Base-by-base conservation (phyloP, 2,797 vertebrate species). In the Semotilus atromaculatus region DNA sequence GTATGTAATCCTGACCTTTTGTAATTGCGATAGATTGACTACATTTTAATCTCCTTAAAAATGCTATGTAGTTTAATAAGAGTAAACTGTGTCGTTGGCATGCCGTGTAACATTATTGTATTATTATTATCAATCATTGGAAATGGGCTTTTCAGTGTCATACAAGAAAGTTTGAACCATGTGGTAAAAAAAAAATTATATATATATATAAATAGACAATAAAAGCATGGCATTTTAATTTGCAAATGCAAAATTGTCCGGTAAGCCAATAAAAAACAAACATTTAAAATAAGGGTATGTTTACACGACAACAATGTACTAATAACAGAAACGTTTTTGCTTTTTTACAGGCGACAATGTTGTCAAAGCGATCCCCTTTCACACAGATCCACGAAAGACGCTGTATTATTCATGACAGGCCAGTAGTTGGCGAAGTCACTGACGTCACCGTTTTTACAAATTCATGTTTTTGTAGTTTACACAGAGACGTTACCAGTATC, bases 1-100 rank as follows among this genome's bases (percentile, higher is more conserved):
- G 66, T 53, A 13, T 6, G 14, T 26, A 36, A 78, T 78, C n/a
- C 13, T 78, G 75, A 70, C 26, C 51, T 16, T 84, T 70, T 70
- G 36, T 60, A 68, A 77, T 58, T 77, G 36, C 2, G 6, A 43
- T n/a, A 13, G 64, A 68, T 77, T 7, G 10, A 58, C 29, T 48
- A 34, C 1, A 79, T 18, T 79, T 21, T 48, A 79, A 66, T 79
- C n/a, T 21, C 76, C 58, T 7, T 13, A 51, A 40, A 51, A 66
- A 51, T 74, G 8, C 75, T 40, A 23, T 77, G 48, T 34, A n/a
- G 10, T 38, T 66, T 76, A 68, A 53, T 48, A 7, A 29, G 1
- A 72, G 13, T 3, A 67, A 68, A 79, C 26, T 45, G 77, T 26
- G 18, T 0, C 0, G 26, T 29, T 77, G 29, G 6, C 10, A 21